Base-by-base conservation (phyloP, 1,140 invertebrate genomes). In the Anoplolepis gracilipes region DNA sequence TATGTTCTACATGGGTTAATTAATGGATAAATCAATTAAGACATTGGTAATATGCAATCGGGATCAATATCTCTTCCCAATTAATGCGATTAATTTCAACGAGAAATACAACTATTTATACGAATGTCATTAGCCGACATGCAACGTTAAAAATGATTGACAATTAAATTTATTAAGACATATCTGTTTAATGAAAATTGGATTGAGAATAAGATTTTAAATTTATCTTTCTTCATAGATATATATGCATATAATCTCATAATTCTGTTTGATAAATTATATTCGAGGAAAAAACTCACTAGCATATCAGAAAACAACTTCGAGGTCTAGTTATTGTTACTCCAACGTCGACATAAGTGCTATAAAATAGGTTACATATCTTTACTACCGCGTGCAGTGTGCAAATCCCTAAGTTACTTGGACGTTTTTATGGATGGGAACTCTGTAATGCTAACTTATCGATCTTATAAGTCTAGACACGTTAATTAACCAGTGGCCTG, bases 131-230 rank as follows among this genome's bases (percentile, higher is more conserved):
- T 87, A 87, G 28, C 53, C 33, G 28, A 36, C 57, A 72, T 62
- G 73, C 57, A 62, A 72, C 30, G 61, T 11, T 82, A 59, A 49
- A 84, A 72, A 86, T 42, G 73, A 89, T 88, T 88, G 77, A 73
- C 72, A 78, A 85, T 88, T 85, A 89, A 88, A 55, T 16, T 49
- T 49, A 8, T 4, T 3, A 49, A 42, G 10, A 42, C 13, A 49
- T 8, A 19, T 0, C 16, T 49, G 46, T 49, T 49, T 49, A 49
- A 49, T 3, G 19, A 49, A 49, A 49, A 49, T 4, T 49, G 4
- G 42, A 42, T 42, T 6, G 11, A 49, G 16, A 49, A 49, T 16
- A 49, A 49, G 16, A 19, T 49, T 49, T 49, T 49, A 55, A 36
- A 55, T 22, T 53, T 59, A 28, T 59, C 28, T 57, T 57, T 57